Percentiles rank a stretch among this genome's conserved stretches.
These are phyloP conservation scores for Dione vanillae DNA, from an alignment of 2,888 invertebrate species.

Conservation along the genomic window DNA sequence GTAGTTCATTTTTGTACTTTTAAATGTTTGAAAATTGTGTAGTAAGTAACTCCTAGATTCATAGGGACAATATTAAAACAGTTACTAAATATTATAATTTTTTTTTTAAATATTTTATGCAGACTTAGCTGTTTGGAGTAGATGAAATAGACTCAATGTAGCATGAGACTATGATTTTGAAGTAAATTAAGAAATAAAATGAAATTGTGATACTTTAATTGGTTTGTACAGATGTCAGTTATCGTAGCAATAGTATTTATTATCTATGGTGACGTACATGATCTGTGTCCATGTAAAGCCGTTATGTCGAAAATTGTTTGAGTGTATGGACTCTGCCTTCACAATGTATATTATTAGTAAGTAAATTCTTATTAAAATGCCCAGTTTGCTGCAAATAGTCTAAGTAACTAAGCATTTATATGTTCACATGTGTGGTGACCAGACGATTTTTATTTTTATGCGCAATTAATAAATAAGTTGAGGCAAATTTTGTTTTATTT, in stretches of 20 bases:
- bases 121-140: constrained; percentile 7
- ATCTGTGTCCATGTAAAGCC: constrained; percentile 45
- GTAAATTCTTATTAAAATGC: constrained; percentile 44
- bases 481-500: constrained; percentile 51
- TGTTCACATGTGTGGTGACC: constrained; percentile 73
- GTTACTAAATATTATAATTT: not conserved
- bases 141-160: constrained; percentile 3
- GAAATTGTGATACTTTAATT: not conserved
- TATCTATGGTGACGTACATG: constrained; percentile 43
- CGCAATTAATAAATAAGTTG: constrained; percentile 74
- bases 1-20: constrained; percentile 33
- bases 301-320: constrained; percentile 53
- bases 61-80: constrained; percentile 1
- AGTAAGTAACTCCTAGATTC: constrained; percentile 3
- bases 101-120: constrained; percentile 1
- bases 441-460: constrained; percentile 72
- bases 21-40: constrained; percentile 25
- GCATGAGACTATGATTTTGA: constrained; percentile 1
- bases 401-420: constrained; percentile 72
- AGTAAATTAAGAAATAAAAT: not conserved
- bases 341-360: constrained; percentile 34
- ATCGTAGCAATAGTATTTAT: constrained; percentile 29
- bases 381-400: constrained; percentile 63
- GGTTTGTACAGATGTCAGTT: constrained; percentile 24
- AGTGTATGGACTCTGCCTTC: constrained; percentile 44